Evolutionary conservation across 2,113 vertebrate species (phyloP).

Genomic region (Pimephales promelas): DNA sequence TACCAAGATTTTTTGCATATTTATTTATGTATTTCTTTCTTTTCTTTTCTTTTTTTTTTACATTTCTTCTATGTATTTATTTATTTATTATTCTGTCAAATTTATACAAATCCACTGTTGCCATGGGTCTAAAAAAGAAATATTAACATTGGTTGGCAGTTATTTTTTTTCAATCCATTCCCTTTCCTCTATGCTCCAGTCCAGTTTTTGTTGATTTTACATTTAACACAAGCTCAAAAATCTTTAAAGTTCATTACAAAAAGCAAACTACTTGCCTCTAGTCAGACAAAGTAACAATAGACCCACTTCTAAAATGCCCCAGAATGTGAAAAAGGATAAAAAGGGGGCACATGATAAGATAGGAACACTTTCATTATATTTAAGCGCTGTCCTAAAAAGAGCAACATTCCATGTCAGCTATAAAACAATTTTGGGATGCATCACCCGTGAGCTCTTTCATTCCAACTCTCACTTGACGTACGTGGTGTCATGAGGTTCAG

Average conservation of each 20-base stretch:
- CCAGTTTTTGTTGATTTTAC: not conserved
- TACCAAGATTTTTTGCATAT: no score
- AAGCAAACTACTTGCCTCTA: not conserved
- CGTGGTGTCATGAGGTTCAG: constrained; percentile 63
- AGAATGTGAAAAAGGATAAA: not conserved
- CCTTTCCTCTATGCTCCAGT: not conserved
- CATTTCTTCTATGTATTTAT: no score
- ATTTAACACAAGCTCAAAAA: not conserved
- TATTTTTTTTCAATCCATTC: not conserved
- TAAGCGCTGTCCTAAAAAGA: constrained; percentile 15
- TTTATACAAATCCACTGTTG: not conserved
- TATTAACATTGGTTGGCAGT: not conserved
- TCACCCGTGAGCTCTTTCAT: constrained; percentile 36
- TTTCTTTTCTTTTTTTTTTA: no score
- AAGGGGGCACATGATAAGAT: not conserved
- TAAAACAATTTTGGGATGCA: constrained; percentile 46
- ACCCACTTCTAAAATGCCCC: not conserved
- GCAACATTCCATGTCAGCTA: constrained; percentile 39
- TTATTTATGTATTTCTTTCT: no score
- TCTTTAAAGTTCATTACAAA: no score
- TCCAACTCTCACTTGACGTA: constrained; percentile 47
- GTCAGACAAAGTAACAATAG: not conserved
- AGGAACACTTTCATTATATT: constrained; percentile 11
- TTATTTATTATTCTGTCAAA: no score
- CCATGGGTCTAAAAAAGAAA: not conserved